Percentiles rank a stretch among this genome's conserved stretches.
These are phyloP conservation scores for Amphiprion percula DNA, from an alignment of 2,113 vertebrate genomes.

Conservation along the genomic window DNA sequence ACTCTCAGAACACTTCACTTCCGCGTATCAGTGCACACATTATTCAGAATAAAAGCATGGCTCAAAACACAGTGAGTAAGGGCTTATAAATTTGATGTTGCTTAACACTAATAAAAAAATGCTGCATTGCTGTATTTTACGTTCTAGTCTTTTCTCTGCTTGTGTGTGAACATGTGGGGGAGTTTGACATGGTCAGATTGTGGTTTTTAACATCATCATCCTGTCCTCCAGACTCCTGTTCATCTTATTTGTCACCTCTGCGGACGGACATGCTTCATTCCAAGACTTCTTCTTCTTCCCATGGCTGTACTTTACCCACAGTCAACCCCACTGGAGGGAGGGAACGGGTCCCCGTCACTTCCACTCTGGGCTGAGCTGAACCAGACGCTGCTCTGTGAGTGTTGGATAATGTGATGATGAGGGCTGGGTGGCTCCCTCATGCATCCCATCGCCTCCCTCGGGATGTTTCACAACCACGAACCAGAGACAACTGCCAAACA, in stretches of 20 bases:
- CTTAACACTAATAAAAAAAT: no score
- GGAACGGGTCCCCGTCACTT: slow-evolving; percentile 69
- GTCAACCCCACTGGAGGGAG: slow-evolving; percentile 13
- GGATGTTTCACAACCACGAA: slow-evolving; percentile 61
- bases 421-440: slow-evolving; percentile 66
- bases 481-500: slow-evolving; percentile 68
- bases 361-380: slow-evolving; percentile 74
- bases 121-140: no score
- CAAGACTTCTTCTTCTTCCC: slow-evolving; percentile 59
- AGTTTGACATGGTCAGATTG: slow-evolving; percentile 32
- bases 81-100: no score
- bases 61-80: no score
- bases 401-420: slow-evolving; percentile 75
- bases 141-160: background rate
- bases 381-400: slow-evolving; percentile 67
- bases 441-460: slow-evolving; percentile 8
- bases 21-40: no score
- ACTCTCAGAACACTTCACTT: no score
- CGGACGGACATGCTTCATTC: slow-evolving; percentile 38
- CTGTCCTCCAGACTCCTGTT: slow-evolving; percentile 56
- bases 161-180: slow-evolving; percentile 2
- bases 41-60: no score
- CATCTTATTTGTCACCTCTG: slow-evolving; percentile 58
- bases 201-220: slow-evolving; percentile 53
- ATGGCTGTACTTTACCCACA: slow-evolving; percentile 59